Evolutionary conservation across 2,888 invertebrate species (phyloP), one percentile per base, ranked within the genome.

Genomic region (Auanema freiburgensis): DNA sequence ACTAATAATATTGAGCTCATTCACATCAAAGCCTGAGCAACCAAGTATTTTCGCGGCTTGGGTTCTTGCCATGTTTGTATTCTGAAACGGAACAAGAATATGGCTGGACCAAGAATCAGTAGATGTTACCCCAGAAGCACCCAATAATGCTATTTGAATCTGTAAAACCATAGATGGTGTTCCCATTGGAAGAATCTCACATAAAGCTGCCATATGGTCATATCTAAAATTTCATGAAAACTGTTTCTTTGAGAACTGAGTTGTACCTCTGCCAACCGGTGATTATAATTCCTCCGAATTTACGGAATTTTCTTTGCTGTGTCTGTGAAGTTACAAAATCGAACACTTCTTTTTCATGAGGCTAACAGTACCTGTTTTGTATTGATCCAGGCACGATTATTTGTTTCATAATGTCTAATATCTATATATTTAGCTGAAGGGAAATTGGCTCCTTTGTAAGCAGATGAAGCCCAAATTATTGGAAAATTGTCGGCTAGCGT

Each of bases 391-490:
- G 80, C 74, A 24, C 83, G 62, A 63, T 86, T 85, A 76, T 86
- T 86, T 58, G 83, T 82, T 18, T 85, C 71, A 70, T 86, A 86
- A 67, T 85, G 84, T 57, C 76, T 74, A 23, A 85, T 83, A 68
- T 86, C 84, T 3, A 85, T 85, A 55, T 83, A 78, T 6, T 69
- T 67, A 1, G 75, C 77, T 1, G 72, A 67, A 5, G 77, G 77
- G 63, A 73, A 77, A 46, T 77, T 77, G 42, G 77, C 77, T 18
- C 77, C 77, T 60, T 90, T 90, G 80, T 88, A 90, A 0, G 90
- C 90, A 5, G 89, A 89, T 0, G 90, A 90, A 2, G 89, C 87
- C 90, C 90, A 90, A 21, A 89, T 88, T 0, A 88, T 88, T 4
- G 88, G 87, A 78, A 90, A 90, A 11, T 90, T 88, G 16, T 88